A percentile compares a stretch with the other conserved stretches of the same genome.
Evolutionary conservation across 2,113 vertebrate species (phyloP).

Genomic region (Lamprologus ornatipinnis): DNA sequence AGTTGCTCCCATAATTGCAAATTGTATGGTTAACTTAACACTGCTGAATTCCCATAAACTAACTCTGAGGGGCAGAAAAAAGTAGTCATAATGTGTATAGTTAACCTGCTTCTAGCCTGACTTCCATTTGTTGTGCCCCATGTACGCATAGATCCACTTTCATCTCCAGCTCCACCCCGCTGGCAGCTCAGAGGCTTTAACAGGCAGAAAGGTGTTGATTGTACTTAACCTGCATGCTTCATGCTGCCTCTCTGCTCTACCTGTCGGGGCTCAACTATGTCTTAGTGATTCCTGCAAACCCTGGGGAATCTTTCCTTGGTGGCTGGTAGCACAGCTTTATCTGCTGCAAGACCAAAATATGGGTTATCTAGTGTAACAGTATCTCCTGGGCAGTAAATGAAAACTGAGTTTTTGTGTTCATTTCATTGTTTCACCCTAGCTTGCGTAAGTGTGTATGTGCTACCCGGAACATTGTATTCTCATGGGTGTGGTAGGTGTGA

Average conservation of each 20-base stretch:
- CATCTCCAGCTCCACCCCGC: background rate
- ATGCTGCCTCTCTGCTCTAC: background rate
- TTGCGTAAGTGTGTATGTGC: background rate
- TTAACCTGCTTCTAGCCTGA: background rate
- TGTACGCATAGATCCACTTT: background rate
- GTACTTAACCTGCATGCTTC: background rate
- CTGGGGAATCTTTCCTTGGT: background rate
- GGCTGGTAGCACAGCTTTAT: background rate
- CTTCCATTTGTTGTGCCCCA: background rate
- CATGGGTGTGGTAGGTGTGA: slow-evolving; percentile 6
- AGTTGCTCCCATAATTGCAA: background rate
- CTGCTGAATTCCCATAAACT: background rate
- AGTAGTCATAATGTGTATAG: background rate
- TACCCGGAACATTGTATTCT: slow-evolving; percentile 27
- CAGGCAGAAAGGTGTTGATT: background rate
- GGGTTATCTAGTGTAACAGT: background rate
- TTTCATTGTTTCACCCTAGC: background rate
- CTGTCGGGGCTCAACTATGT: background rate
- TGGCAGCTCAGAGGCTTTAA: background rate
- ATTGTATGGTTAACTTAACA: slow-evolving; percentile 2
- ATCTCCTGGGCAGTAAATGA: background rate
- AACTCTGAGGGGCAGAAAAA: background rate
- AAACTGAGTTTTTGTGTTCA: background rate
- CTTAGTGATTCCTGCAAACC: background rate
- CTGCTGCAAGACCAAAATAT: background rate